Conservation (phyloP, 2,888 invertebrate genomes). For the Pediacus dermestoides region DNA sequence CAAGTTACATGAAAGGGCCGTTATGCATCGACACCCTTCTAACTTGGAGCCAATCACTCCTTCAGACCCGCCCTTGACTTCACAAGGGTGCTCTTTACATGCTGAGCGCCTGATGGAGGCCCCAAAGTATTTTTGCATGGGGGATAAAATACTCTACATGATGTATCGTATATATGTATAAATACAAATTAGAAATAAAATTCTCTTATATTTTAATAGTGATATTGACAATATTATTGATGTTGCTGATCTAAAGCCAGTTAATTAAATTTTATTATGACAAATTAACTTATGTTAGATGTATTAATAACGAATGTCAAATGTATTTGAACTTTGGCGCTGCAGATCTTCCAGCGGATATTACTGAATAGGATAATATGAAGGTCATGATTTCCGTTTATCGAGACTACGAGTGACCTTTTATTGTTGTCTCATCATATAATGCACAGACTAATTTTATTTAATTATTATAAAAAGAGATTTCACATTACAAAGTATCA, state of each 20-base stretch:
- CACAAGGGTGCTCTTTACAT: slow-evolving; percentile 18
- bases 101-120: slow-evolving; percentile 21
- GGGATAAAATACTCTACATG: no score
- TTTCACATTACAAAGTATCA: no score
- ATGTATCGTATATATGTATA: no score
- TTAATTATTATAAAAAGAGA: no score
- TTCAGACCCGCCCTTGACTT: slow-evolving; percentile 45
- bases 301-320: slow-evolving; percentile 13
- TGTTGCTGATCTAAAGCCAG: no score
- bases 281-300: no score
- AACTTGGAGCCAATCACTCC: slow-evolving; percentile 43
- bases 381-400: slow-evolving; percentile 16
- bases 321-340: slow-evolving; percentile 13
- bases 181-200: no score
- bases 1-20: slow-evolving; percentile 34
- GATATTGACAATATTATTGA: no score
- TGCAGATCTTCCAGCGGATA: slow-evolving; percentile 10
- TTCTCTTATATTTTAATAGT: no score
- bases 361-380: slow-evolving; percentile 9
- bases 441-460: no score
- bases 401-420: slow-evolving; percentile 11
- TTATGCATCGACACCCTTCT: slow-evolving; percentile 42
- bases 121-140: slow-evolving; percentile 7
- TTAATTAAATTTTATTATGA: no score
- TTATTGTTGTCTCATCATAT: slow-evolving; percentile 9